Evolutionary conservation across 2,113 vertebrate species (phyloP), one percentile per base, ranked within the genome.

Genomic region (Scophthalmus maximus): DNA sequence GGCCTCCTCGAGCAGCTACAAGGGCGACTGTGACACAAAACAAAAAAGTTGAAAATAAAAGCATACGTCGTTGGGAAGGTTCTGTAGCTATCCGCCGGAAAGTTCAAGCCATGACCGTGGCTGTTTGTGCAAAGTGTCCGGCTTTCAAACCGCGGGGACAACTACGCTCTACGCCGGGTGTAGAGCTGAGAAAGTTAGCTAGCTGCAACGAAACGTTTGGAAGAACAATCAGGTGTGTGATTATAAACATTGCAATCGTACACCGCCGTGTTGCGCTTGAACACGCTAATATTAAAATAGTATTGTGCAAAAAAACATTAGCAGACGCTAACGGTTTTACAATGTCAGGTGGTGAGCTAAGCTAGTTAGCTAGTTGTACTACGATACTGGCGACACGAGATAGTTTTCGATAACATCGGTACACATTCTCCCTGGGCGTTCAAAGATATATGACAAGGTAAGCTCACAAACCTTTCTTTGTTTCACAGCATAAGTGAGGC

Each of bases 401-500:
- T 5, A 22, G 8, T 11, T 40, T 44, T n/a, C 9, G 0, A 9
- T 2, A 0, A 27, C 20, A 11, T 2, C 1, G 20, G 6, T 20
- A 6, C 2, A 25, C 3, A 27, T 3, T 22, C 1, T 8, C 1
- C 0, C 0, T 2, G 11, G 0, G 2, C 0, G 25, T 25, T 15
- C 2, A 1, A 0, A 20, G 58, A 44, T 18, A 22, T 18, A 7
- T 14, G 4, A 47, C 4, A 20, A 68, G 26, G 0, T 1, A 1
- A 58, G 0, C 4, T 57, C 15, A 76, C 88, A 15, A 51, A 91
- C 83, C 83, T 81, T 83, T 71, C 14, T 9, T 8, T 58, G 51
- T 67, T 55, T 64, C 71, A 62, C 53, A 68, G 20, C 73, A 85
- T 76, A 5, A 47, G 47, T 22, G 8, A 1, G 17, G 15, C 27